Evolutionary conservation across 2,888 invertebrate species (phyloP).

Genomic region (Netelia fuscicornis): DNA sequence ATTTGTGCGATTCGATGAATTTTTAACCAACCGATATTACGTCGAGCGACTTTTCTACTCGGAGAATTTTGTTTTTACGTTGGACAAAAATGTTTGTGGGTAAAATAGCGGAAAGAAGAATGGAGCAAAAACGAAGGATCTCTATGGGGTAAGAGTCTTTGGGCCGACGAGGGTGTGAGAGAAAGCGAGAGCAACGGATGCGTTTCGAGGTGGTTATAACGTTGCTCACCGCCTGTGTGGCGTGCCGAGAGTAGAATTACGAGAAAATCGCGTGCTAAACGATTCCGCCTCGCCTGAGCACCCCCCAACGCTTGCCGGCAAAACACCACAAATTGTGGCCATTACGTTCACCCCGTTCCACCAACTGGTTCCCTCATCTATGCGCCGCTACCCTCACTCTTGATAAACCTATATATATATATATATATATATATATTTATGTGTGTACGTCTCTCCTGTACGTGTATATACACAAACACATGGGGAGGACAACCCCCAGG

Average conservation of each 20-base stretch:
- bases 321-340: conserved; percentile 77
- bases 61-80: no score
- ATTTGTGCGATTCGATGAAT: no score
- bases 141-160: no score
- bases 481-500: conserved; percentile 36
- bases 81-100: no score
- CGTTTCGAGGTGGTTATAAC: conserved; percentile 58
- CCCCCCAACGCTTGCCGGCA: conserved; percentile 64
- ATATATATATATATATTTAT: neutral
- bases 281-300: conserved; percentile 77
- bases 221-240: conserved; percentile 56
- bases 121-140: conserved; percentile 6
- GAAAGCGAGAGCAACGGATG: conserved; percentile 6
- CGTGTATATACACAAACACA: conserved; percentile 19
- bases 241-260: conserved; percentile 80
- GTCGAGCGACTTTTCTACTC: no score
- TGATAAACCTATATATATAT: neutral
- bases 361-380: conserved; percentile 22
- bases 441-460: conserved; percentile 20
- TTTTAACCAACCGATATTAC: no score
- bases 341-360: conserved; percentile 69
- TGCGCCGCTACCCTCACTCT: neutral
- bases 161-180: neutral
- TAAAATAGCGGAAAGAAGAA: neutral
- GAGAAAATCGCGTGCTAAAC: conserved; percentile 84